A percentile compares a stretch with the other conserved stretches of the same genome.
Evolutionary conservation across 2,113 vertebrate species (phyloP).

Genomic region (Lipophrys pholis): DNA sequence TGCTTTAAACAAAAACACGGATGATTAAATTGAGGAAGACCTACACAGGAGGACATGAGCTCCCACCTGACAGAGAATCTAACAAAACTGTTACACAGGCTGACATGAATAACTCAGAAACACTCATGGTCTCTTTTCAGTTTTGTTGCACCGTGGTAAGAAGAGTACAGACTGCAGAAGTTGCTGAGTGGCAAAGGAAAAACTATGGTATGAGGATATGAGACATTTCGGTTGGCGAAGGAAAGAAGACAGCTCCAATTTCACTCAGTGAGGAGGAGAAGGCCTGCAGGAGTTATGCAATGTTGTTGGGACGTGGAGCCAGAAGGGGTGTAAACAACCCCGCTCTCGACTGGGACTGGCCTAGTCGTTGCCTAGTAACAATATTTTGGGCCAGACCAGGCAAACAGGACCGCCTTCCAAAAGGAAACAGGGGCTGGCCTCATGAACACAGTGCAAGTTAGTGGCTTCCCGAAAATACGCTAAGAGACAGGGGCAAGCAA

Average conservation of each 20-base stretch:
- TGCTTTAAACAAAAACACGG: conserved; percentile 51
- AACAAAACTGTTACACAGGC: conserved; percentile 27
- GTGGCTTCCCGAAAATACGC: conserved; percentile 79
- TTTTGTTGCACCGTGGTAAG: conserved; percentile 24
- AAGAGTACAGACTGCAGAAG: conserved; percentile 23
- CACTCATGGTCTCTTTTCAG: conserved; percentile 26
- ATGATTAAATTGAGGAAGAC: conserved; percentile 24
- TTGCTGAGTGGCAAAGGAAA: conserved; percentile 29
- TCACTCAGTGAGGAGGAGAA: conserved; percentile 65
- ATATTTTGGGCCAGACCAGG: conserved; percentile 85
- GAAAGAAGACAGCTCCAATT: conserved; percentile 56
- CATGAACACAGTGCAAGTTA: conserved; percentile 70
- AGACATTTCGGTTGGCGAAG: conserved; percentile 57
- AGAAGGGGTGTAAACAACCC: conserved; percentile 81
- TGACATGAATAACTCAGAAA: conserved; percentile 31
- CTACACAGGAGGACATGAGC: conserved; percentile 18
- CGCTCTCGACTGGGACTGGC: conserved; percentile 74
- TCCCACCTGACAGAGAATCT: conserved; percentile 28
- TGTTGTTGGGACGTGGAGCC: conserved; percentile 70
- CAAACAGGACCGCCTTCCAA: conserved; percentile 82
- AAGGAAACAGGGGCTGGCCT: conserved; percentile 79
- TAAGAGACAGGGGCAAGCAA: conserved; percentile 77
- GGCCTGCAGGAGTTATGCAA: conserved; percentile 78
- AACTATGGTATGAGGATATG: conserved; percentile 42
- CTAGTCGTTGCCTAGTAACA: conserved; percentile 83